These are phyloP conservation scores for Oceanodroma tethys DNA, from an alignment of 2,113 vertebrate species.

Conservation along the genomic window DNA sequence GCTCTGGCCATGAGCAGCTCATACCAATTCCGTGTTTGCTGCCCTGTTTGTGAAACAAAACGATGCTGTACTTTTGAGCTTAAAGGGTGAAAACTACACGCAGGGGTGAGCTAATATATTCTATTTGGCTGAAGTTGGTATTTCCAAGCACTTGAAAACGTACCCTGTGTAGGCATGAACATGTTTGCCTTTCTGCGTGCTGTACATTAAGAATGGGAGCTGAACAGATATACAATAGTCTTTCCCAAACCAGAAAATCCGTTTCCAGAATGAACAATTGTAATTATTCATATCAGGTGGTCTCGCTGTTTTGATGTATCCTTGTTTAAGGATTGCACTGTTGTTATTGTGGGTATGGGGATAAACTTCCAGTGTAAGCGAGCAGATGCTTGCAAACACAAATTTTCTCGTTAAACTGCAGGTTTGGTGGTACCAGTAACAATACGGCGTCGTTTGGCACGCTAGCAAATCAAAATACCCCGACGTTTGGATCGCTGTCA, in stretches of 20 bases:
- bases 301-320: not conserved
- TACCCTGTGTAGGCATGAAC: not conserved
- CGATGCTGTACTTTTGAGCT: not conserved
- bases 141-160: not conserved
- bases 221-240: not conserved
- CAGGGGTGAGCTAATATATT: not conserved
- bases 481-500: slow-evolving; percentile 84
- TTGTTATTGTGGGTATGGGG: not conserved
- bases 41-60: not conserved
- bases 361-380: not conserved
- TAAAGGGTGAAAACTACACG: not conserved
- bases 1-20: not conserved
- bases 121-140: not conserved
- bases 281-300: not conserved
- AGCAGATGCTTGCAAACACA: not conserved
- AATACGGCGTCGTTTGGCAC: slow-evolving; percentile 82
- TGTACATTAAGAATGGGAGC: not conserved
- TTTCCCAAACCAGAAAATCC: not conserved
- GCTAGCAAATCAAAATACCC: slow-evolving; percentile 81
- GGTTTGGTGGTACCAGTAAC: slow-evolving; percentile 84
- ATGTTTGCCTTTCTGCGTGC: not conserved
- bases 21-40: not conserved
- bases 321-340: not conserved
- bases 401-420: slow-evolving; percentile 43
- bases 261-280: not conserved